Evolutionary conservation across 2,888 invertebrate genomes (phyloP).

Genomic region (Nebria brevicollis): DNA sequence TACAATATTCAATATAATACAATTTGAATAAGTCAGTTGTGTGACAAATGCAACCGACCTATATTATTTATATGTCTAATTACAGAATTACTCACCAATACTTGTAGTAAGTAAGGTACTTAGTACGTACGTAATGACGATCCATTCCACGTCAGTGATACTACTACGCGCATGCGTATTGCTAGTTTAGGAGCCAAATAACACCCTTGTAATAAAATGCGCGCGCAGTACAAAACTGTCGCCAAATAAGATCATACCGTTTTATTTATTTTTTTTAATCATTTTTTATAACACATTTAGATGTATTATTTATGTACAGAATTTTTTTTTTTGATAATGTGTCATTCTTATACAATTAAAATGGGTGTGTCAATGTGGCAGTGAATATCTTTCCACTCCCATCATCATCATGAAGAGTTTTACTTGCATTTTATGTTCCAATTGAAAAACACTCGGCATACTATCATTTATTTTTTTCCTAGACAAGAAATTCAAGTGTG

Average conservation of each 20-base stretch:
- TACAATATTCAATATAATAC: conserved; percentile 48
- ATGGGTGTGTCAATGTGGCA: conserved; percentile 46
- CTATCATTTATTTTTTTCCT: conserved; percentile 42
- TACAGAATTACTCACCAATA: conserved; percentile 44
- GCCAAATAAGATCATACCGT: conserved; percentile 37
- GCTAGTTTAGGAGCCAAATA: too few relatives aligned
- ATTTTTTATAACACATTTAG: conserved; percentile 44
- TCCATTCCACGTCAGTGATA: conserved; percentile 4
- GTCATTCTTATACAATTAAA: conserved; percentile 47
- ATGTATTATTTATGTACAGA: conserved; percentile 47
- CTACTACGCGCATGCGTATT: not conserved
- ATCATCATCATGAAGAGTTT: conserved; percentile 36
- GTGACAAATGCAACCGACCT: conserved; percentile 42
- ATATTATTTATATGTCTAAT: conserved; percentile 39
- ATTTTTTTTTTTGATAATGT: conserved; percentile 41
- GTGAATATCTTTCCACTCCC: conserved; percentile 47
- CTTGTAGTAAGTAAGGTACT: conserved; percentile 58
- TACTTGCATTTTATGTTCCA: conserved; percentile 38
- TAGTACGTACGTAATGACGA: conserved; percentile 61
- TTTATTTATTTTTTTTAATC: conserved; percentile 13
- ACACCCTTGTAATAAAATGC: not conserved
- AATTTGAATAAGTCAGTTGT: conserved; percentile 44
- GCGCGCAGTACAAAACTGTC: conserved; percentile 9
- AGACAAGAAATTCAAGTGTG: conserved; percentile 36
- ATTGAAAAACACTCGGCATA: conserved; percentile 40